These are phyloP conservation scores for Machaerirhynchus nigripectus DNA, from an alignment of 2,113 vertebrate species.

Conservation along the genomic window DNA sequence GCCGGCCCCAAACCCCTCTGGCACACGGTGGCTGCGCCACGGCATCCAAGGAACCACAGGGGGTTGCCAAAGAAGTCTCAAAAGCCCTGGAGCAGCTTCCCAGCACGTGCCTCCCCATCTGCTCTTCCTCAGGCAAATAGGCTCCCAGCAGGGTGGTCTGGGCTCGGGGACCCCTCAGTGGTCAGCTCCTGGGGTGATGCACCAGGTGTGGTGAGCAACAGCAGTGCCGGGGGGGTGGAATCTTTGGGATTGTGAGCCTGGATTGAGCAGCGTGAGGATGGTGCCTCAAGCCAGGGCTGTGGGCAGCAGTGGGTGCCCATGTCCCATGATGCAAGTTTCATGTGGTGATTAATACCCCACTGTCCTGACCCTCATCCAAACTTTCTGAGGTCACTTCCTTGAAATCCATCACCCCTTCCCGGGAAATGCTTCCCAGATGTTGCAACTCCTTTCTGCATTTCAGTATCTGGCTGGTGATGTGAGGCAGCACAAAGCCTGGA, in stretches of 20 bases:
- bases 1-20: fast-evolving
- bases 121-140: background rate
- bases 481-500: background rate
- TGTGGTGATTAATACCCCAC: background rate
- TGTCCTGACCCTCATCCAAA: background rate
- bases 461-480: background rate
- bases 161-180: background rate
- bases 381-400: conserved; percentile 22
- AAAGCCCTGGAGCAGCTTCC: background rate
- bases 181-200: background rate
- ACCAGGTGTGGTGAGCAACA: background rate
- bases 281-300: background rate
- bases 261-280: background rate
- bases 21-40: fast-evolving
- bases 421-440: conserved; percentile 3
- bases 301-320: fast-evolving
- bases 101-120: background rate
- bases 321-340: background rate
- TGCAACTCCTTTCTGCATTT: background rate
- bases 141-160: background rate
- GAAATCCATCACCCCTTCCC: background rate
- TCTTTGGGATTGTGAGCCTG: background rate
- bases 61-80: background rate
- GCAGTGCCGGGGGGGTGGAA: too few relatives aligned
- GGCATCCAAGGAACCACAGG: fast-evolving